Conservation (phyloP, 2,888 invertebrate genomes). For the Crioceris asparagi region DNA sequence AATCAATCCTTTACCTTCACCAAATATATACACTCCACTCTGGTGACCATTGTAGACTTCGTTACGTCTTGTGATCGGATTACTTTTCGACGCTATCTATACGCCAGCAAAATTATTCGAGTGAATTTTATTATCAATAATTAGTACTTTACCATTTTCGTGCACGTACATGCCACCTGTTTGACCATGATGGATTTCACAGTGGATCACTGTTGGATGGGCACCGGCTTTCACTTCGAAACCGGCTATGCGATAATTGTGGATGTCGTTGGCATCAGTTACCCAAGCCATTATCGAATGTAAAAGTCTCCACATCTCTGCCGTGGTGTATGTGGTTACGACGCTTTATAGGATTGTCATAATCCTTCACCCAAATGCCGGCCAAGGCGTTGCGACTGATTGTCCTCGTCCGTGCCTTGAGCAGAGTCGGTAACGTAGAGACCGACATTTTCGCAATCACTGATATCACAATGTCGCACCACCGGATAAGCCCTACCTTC, state of each 20-base stretch:
- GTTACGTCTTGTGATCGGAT: slow-evolving; percentile 95
- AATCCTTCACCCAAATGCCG: slow-evolving; percentile 99
- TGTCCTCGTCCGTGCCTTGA: slow-evolving; percentile 95
- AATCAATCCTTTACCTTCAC: slow-evolving; percentile 90
- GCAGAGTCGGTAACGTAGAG: slow-evolving; percentile 97
- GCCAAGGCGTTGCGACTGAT: slow-evolving; percentile 96
- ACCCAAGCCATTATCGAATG: slow-evolving; percentile 94
- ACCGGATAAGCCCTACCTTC: slow-evolving; percentile 87
- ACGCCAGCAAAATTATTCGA: slow-evolving; percentile 99
- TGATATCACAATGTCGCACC: slow-evolving; percentile 93
- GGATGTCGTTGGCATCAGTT: slow-evolving; percentile 93
- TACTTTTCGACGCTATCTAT: slow-evolving; percentile 98
- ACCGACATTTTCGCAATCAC: slow-evolving; percentile 98
- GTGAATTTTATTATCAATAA: slow-evolving; percentile 99
- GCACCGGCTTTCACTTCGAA: slow-evolving; percentile 99
- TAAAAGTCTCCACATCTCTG: slow-evolving; percentile 93
- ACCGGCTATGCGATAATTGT: slow-evolving; percentile 97
- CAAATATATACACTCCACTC: slow-evolving; percentile 95
- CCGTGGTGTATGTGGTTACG: slow-evolving; percentile 95
- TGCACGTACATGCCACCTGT: slow-evolving; percentile 99
- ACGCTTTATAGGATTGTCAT: slow-evolving; percentile 96
- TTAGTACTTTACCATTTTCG: slow-evolving; percentile 96
- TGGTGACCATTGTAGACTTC: slow-evolving; percentile 98
- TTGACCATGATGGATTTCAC: slow-evolving; percentile 98
- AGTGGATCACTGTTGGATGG: slow-evolving; percentile 96